Conservation (phyloP, 1,140 invertebrate genomes). For the Aethina tumida region DNA sequence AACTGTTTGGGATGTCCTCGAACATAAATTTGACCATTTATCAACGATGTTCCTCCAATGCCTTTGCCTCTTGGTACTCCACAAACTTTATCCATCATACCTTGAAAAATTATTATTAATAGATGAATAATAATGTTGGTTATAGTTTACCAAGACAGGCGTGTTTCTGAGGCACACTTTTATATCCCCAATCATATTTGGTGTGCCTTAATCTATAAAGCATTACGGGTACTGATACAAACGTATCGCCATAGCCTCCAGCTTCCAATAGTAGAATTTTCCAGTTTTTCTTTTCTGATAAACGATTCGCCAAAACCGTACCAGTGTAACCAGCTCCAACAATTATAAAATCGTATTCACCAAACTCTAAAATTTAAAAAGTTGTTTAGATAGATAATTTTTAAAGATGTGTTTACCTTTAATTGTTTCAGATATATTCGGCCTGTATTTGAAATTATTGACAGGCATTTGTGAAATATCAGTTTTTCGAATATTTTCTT, state of each 20-base stretch:
- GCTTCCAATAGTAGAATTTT: conserved; percentile 6
- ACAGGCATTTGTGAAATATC: too few species aligned
- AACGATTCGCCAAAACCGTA: conserved; percentile 4
- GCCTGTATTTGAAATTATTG: too few species aligned
- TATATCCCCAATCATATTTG: conserved; percentile 8
- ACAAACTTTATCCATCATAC: conserved; percentile 23
- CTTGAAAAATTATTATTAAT: conserved; percentile 11
- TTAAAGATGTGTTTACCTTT: too few species aligned
- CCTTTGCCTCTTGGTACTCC: conserved; percentile 35
- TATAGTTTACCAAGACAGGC: conserved; percentile 5
- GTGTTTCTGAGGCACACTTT: conserved; percentile 5
- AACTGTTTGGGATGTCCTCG: conserved; percentile 53
- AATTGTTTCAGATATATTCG: too few species aligned
- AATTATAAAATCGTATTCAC: conserved; percentile 9
- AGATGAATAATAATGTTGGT: too few species aligned
- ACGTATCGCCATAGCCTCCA: conserved; percentile 5
- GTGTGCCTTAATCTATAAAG: not conserved
- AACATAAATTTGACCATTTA: conserved; percentile 57
- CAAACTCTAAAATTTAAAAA: not conserved
- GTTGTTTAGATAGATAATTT: too few species aligned
- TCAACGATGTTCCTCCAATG: conserved; percentile 47
- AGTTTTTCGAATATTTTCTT: too few species aligned
- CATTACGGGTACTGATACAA: not conserved
- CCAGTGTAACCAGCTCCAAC: conserved; percentile 3
- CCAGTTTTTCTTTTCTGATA: conserved; percentile 7